A percentile compares a stretch with the other conserved stretches of the same genome.
Conservation (phyloP, 2,888 invertebrate species). For the Cheilosia grossa region DNA sequence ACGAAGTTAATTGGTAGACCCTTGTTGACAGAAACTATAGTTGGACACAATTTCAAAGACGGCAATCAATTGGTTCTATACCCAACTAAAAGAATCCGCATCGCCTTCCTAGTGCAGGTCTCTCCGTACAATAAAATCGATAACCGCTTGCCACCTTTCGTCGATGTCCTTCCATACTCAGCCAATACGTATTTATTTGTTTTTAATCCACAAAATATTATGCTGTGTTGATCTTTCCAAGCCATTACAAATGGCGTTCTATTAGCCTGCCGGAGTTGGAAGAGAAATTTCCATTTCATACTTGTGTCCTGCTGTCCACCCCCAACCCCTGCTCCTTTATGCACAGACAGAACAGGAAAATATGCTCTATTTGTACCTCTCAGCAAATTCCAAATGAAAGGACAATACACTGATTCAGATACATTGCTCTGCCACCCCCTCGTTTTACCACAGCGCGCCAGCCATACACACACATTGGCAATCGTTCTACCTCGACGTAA, state of each 20-base stretch:
- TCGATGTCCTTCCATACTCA: conserved; percentile 16
- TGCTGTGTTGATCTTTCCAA: conserved; percentile 58
- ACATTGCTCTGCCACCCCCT: conserved; percentile 54
- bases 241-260: conserved; percentile 64
- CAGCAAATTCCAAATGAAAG: conserved; percentile 67
- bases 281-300: conserved; percentile 32
- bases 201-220: conserved; percentile 44
- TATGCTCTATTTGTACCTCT: conserved; percentile 70
- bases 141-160: too few species aligned
- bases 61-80: too few species aligned
- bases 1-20: too few species aligned
- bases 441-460: conserved; percentile 34
- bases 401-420: conserved; percentile 59
- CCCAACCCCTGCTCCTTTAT: conserved; percentile 17
- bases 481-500: conserved; percentile 66
- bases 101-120: too few species aligned
- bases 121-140: too few species aligned
- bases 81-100: too few species aligned
- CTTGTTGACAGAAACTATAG: too few species aligned
- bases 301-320: neutral
- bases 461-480: conserved; percentile 63
- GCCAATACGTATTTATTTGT: neutral
- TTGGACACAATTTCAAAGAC: too few species aligned
- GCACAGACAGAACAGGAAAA: conserved; percentile 68
- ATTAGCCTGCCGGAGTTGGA: conserved; percentile 54